Base-by-base conservation (phyloP, 2,113 vertebrate genomes). In the Synchiropus splendidus region DNA sequence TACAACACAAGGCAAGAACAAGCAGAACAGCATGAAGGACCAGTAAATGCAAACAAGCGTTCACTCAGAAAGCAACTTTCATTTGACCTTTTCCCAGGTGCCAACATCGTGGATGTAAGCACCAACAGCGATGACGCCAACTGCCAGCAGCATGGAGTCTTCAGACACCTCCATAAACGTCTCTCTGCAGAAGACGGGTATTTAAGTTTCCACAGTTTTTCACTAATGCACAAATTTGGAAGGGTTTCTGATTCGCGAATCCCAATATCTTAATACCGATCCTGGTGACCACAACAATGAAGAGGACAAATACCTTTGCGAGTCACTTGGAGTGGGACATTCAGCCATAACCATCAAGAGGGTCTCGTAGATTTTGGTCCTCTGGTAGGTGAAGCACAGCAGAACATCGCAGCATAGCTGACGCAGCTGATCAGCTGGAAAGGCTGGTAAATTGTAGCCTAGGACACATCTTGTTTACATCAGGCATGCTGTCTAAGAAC, bases 101-200 rank as follows among this genome's bases (percentile, higher is more conserved):
- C 54, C 51, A 4, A 76, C 45, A 45, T 63, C 73, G 27, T 85
- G 70, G 60, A 94, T 80, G 75, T 89, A 96, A n/a, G 88, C 67
- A 1, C 90, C 88, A 9, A 86, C 85, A 15, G 89, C 79, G 50
- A 99, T 91, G 55, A 93, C 80, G 10, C 85, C 86, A 8, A 88
- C 90, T 13, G 87, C 90, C 47, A 96, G 64, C 1, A 99, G 88
- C 92, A 99, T 97, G 62, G 70, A 86, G 72, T 99, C 94, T 75
- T 94, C 89, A 37, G 87, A 93, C 48, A 98, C 93, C 0, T 83
- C 64, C 43, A 85, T 21, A 82, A 96, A 98, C 70, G 86, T 89
- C 32, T 82, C 80, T 77, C 95, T 98, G 79, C 13, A 33, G 16
- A 50, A 32, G n/a, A 52, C 1, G 36, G 13, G 2, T 13, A 13